A percentile compares a stretch with the other conserved stretches of the same genome.
These are phyloP conservation scores for Gastracanthus pulcherrimus DNA, from an alignment of 2,888 invertebrate species.

Conservation along the genomic window DNA sequence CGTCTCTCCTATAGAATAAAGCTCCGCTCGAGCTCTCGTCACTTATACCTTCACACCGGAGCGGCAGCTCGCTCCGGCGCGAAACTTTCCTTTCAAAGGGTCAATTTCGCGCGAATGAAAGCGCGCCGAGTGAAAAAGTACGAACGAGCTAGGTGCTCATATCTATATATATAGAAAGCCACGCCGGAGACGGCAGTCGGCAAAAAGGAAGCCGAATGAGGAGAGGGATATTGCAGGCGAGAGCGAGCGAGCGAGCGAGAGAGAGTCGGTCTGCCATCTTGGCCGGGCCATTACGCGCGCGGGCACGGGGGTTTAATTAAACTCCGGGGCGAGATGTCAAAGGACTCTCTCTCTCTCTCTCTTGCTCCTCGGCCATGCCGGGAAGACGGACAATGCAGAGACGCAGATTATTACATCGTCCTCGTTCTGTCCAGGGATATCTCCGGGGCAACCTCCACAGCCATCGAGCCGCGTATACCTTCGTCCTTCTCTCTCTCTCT, in stretches of 20 bases:
- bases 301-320: constrained; percentile 78
- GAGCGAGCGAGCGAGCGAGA: neutral
- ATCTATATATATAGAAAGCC: neutral
- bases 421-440: constrained; percentile 64
- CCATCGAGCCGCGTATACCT: constrained; percentile 1
- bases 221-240: neutral
- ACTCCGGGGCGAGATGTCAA: constrained; percentile 76
- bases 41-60: no score
- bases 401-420: constrained; percentile 76
- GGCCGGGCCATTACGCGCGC: constrained; percentile 59
- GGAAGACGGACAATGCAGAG: constrained; percentile 77
- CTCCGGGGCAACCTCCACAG: constrained; percentile 56
- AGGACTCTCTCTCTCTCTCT: no score
- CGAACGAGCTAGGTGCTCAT: neutral
- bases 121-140: constrained; percentile 8
- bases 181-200: neutral
- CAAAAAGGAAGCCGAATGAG: neutral
- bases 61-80: neutral
- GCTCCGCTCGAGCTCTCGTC: no score
- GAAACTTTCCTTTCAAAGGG: constrained; percentile 30
- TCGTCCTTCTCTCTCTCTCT: constrained; percentile 36
- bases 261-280: constrained; percentile 51
- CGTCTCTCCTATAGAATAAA: no score
- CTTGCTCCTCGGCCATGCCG: constrained; percentile 69
- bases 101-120: constrained; percentile 36